Base-by-base conservation (phyloP, 92 coral and sea anemone species). In the Epizoanthus illoricatus region DNA sequence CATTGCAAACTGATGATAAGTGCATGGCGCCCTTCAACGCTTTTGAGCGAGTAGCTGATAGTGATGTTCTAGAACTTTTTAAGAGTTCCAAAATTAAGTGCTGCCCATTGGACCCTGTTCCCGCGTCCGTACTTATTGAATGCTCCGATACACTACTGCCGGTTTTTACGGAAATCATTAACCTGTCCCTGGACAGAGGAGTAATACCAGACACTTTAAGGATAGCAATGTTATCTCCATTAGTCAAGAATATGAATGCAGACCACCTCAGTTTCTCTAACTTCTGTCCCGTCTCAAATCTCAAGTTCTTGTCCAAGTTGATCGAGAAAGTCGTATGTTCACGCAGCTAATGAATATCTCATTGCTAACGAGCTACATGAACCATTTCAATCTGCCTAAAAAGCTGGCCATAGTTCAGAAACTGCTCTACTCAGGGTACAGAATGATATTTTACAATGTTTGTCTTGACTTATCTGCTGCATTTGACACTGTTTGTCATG, bases 81-180 rank as follows among this genome's bases (percentile, higher is more conserved):
- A 83, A 71, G n/a, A 65, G 64, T 55, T 78, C 24, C 47, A 78
- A 79, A 74, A 88, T 84, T 21, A 88, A 88, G 84, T 69, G 87
- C 65, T 85, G 80, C 43, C 62, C 68, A 56, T 52, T 78, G 19
- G 88, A 78, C 21, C 87, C 88, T 16, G 21, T 63, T 54, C 84
- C 88, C 28, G 65, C 57, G 5, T 71, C 45, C 21, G 80, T 83
- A 58, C 54, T 86, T 83, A 74, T 57, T 43, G 79, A 84, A 57
- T 88, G 88, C 63, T 65, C 68, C 59, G 4, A 5, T 20, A 36
- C 74, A 47, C 65, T 61, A 10, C 84, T 79, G 63, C 71, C 84
- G 2, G 58, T 67, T 18, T 80, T 64, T 39, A 80, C 75, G 17
- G 23, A 43, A 66, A 9, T 66, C 33, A 28, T 28, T 28, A 28